phyloP scores from a whole-genome alignment of 2,113 vertebrate species.

The Strigops habroptila region DNA sequence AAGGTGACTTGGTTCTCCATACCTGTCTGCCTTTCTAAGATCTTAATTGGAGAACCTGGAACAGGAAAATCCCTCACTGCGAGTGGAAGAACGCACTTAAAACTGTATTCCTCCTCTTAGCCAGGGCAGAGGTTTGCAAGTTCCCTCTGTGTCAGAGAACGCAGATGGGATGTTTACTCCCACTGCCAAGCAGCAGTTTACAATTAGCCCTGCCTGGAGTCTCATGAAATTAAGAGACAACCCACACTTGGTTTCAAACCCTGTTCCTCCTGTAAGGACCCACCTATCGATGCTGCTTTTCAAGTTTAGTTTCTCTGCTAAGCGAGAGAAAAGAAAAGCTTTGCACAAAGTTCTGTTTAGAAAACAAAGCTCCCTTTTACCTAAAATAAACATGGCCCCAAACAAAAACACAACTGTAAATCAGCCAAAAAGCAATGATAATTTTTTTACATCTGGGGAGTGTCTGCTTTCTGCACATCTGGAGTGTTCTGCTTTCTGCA shows the following conservation, averaged over 20 bases:
- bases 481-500: neutral
- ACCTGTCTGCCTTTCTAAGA: neutral
- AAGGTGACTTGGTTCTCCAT: neutral
- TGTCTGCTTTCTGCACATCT: neutral
- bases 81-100: neutral
- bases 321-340: neutral
- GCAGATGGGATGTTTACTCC: neutral
- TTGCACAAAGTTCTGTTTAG: neutral
- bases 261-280: neutral
- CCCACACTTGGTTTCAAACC: neutral
- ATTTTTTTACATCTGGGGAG: neutral
- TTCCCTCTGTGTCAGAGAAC: neutral
- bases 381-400: neutral
- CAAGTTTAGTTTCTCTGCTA: neutral
- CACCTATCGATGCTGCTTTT: neutral
- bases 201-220: slow-evolving; percentile 31
- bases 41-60: neutral
- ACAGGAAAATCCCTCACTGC: neutral
- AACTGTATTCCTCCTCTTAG: neutral
- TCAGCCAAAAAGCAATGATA: neutral
- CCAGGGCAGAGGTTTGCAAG: neutral
- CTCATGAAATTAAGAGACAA: neutral
- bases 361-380: neutral
- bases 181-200: slow-evolving; percentile 16
- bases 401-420: neutral